Evolutionary conservation across 2,113 vertebrate genomes (phyloP).

Genomic region (Montifringilla adamsi): DNA sequence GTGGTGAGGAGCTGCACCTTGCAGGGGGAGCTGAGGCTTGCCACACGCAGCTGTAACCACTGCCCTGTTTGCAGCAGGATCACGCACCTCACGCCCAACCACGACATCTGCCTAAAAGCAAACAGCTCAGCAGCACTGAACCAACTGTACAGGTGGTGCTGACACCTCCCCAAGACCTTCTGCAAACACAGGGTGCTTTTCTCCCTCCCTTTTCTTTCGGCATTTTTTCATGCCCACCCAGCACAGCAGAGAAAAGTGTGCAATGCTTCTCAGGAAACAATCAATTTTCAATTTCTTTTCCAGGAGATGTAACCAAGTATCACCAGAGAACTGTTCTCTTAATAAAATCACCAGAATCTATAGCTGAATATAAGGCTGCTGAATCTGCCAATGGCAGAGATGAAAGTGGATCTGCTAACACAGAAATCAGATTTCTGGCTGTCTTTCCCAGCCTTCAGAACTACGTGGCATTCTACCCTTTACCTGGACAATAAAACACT

Average conservation of each 20-base stretch:
- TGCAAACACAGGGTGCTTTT: neutral
- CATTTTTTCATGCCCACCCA: neutral
- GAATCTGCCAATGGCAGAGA: neutral
- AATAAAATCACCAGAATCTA: neutral
- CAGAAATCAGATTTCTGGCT: neutral
- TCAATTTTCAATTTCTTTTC: neutral
- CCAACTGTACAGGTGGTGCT: rapidly evolving
- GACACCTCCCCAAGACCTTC: neutral
- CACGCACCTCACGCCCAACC: rapidly evolving
- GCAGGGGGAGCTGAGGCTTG: neutral
- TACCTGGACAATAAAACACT: neutral
- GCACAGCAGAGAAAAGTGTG: neutral
- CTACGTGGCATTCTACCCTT: neutral
- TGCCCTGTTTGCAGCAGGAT: neutral
- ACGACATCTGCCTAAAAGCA: neutral
- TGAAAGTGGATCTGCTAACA: neutral
- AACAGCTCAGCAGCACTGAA: neutral
- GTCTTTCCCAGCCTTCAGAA: neutral
- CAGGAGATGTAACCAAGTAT: neutral
- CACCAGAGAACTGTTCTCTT: neutral
- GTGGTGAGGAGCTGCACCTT: neutral
- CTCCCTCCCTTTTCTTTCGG: neutral
- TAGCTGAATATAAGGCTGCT: neutral
- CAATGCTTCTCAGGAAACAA: neutral
- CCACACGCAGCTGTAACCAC: rapidly evolving